Percentiles rank a stretch among this genome's conserved stretches.
phyloP scores from a whole-genome alignment of 1,140 invertebrate genomes.

The Camponotus floridanus region DNA sequence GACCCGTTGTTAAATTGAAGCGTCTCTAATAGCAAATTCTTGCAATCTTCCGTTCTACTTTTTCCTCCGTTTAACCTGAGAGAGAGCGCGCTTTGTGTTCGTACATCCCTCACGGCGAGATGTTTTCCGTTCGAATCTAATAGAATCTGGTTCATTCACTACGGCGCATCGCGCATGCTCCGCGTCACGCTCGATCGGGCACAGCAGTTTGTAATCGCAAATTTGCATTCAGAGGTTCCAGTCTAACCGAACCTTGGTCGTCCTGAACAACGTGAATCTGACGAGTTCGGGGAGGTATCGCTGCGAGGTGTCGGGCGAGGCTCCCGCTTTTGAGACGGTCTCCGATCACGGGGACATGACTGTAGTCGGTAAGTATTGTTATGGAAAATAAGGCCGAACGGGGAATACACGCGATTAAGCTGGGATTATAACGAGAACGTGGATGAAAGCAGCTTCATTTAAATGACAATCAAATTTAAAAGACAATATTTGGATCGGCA shows the following conservation, averaged over 20 bases:
- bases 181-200: slow-evolving; percentile 59
- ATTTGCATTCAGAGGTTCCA: slow-evolving; percentile 88
- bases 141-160: slow-evolving; percentile 50
- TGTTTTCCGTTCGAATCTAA: slow-evolving; percentile 50
- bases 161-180: slow-evolving; percentile 34
- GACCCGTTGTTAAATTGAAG: neutral
- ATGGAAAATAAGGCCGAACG: slow-evolving; percentile 33
- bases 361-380: slow-evolving; percentile 90
- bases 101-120: slow-evolving; percentile 1
- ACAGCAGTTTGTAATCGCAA: slow-evolving; percentile 53
- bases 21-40: neutral
- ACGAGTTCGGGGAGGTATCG: slow-evolving; percentile 92
- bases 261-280: slow-evolving; percentile 91
- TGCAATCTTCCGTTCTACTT: neutral
- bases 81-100: slow-evolving; percentile 21
- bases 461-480: neutral
- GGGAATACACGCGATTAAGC: neutral
- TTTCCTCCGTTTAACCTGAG: neutral
- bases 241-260: slow-evolving; percentile 91
- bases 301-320: slow-evolving; percentile 95
- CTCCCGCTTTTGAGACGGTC: slow-evolving; percentile 93
- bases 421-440: neutral
- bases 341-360: slow-evolving; percentile 91
- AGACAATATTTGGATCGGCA: neutral
- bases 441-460: neutral